Conservation (phyloP, 2,888 invertebrate genomes). For the Lasius platythorax region DNA sequence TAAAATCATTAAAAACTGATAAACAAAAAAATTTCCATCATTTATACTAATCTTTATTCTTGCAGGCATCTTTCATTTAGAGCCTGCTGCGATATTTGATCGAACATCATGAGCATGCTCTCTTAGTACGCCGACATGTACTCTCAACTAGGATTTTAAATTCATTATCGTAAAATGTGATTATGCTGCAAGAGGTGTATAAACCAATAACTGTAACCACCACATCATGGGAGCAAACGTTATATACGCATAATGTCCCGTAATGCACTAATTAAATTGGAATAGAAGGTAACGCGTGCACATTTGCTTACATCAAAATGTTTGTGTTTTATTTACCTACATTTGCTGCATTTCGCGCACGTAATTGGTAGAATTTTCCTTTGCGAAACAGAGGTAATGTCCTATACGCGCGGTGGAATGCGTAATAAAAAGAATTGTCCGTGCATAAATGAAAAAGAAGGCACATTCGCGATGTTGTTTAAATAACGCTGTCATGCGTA, state of each 20-base stretch:
- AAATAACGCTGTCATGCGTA: constrained; percentile 27
- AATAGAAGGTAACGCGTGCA: neutral
- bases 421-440: constrained; percentile 11
- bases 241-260: constrained; percentile 27
- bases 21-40: neutral
- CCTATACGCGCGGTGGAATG: neutral
- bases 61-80: neutral
- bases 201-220: constrained; percentile 59
- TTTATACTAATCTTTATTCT: neutral
- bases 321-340: constrained; percentile 3
- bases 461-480: constrained; percentile 5
- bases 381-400: neutral
- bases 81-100: neutral
- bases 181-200: constrained; percentile 38
- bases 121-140: neutral
- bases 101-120: neutral
- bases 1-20: neutral
- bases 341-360: neutral
- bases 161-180: constrained; percentile 57
- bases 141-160: constrained; percentile 61
- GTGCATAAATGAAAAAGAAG: neutral
- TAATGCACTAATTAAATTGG: constrained; percentile 42
- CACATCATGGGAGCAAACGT: constrained; percentile 48
- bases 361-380: too few species aligned
- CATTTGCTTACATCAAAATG: constrained; percentile 3